These are phyloP conservation scores for Picathartes gymnocephalus DNA, from an alignment of 2,113 vertebrate species.

Conservation along the genomic window DNA sequence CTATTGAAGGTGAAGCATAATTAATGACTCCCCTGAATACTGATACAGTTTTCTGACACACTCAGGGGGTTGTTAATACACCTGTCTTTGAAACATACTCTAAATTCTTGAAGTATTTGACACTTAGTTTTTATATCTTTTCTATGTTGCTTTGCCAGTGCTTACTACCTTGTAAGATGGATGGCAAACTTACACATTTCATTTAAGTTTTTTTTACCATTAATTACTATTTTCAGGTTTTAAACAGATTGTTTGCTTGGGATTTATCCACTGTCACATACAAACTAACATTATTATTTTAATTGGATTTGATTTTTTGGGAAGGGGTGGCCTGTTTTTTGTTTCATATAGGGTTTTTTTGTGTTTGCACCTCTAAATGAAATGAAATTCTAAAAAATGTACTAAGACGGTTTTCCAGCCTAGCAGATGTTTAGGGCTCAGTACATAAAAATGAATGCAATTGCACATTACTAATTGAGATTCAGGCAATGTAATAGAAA, in stretches of 20 bases:
- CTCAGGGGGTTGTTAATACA: neutral
- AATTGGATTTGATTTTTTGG: neutral
- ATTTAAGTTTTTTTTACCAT: neutral
- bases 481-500: neutral
- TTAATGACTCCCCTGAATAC: neutral
- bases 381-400: neutral
- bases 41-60: neutral
- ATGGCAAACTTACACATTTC: neutral
- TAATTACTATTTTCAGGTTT: neutral
- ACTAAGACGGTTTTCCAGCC: neutral
- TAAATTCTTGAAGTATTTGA: neutral
- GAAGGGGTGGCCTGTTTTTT: neutral
- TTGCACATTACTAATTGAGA: neutral
- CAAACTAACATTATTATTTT: neutral
- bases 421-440: neutral
- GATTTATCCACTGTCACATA: neutral
- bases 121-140: neutral
- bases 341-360: rapidly evolving
- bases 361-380: neutral
- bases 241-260: neutral
- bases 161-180: neutral
- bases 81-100: neutral
- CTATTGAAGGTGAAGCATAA: neutral
- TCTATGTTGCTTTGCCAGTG: neutral
- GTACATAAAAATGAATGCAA: neutral